Base-by-base conservation (phyloP, 2,888 invertebrate species). In the Salpingus planirostris region DNA sequence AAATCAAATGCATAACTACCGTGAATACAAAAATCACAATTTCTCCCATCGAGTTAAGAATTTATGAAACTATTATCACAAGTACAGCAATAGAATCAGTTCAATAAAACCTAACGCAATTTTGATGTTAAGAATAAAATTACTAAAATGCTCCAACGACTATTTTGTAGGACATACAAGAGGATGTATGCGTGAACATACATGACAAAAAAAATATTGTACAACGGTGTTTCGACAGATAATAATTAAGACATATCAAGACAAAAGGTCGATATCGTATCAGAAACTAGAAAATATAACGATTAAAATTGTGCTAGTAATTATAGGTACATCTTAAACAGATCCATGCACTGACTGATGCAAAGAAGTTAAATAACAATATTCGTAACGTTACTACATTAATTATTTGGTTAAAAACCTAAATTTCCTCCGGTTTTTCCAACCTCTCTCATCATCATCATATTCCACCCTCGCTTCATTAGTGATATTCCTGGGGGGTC, bases 61-160 rank as follows among this genome's bases (percentile, higher is more conserved):
- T 41, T 39, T 42, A 28, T 38, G 34, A 35, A 42, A 42, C 38
- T 42, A 44, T n/a, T 43, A 44, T 44, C 44, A 44, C 44, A 44
- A 44, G 37, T 42, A 42, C 33, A 44, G 44, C 44, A 44, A 41
- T 18, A 18, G 40, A 43, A 38, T 40, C 37, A 42, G 42, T 42
- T 42, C 42, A 29, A 33, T 14, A n/a, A 11, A 23, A 13, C 15
- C 14, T 23, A 29, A 29, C 11, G 10, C 14, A 13, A 21, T 23
- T 23, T 13, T 3, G n/a, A n/a, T n/a, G n/a, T n/a, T n/a, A n/a
- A n/a, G n/a, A n/a, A n/a, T n/a, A n/a, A n/a, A n/a, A n/a, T n/a
- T n/a, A n/a, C n/a, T n/a, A n/a, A n/a, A n/a, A n/a, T n/a, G n/a
- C n/a, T n/a, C n/a, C n/a, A n/a, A n/a, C n/a, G n/a, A n/a, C n/a